These are phyloP conservation scores for Tetanocera ferruginea DNA, from an alignment of 2,888 invertebrate species.

Conservation along the genomic window DNA sequence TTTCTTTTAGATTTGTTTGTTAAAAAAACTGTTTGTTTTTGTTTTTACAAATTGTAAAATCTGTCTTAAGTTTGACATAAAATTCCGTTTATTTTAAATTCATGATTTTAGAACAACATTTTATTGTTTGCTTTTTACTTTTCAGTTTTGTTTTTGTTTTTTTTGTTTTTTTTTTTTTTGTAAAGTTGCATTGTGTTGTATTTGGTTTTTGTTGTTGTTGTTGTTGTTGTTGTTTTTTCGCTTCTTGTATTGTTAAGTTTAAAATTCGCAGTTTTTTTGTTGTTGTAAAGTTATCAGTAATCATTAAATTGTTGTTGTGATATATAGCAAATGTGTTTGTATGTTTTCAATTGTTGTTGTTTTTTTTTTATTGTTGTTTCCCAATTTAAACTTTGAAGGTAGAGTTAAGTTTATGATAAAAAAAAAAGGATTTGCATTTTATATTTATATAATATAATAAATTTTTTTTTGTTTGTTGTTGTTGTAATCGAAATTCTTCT, in stretches of 20 bases:
- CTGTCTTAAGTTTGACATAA: constrained; percentile 3
- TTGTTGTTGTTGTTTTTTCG: constrained; percentile 38
- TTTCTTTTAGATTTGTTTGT: too few relatives aligned
- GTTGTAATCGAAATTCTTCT: constrained; percentile 69
- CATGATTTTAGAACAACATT: constrained; percentile 6
- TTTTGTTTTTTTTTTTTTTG: constrained; percentile 29
- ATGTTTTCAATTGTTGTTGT: constrained; percentile 36
- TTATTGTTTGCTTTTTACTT: too few relatives aligned
- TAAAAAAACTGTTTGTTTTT: too few relatives aligned
- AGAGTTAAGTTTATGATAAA: not conserved
- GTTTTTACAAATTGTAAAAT: constrained; percentile 28
- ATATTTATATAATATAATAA: constrained; percentile 40
- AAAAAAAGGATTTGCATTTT: constrained; percentile 4
- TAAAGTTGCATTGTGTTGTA: constrained; percentile 41
- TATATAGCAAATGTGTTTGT: not conserved
- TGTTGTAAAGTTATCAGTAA: not conserved
- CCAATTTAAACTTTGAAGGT: constrained; percentile 44
- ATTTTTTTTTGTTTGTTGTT: constrained; percentile 53
- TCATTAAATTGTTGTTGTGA: not conserved
- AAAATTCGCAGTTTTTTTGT: not conserved
- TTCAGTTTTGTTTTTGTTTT: constrained; percentile 4
- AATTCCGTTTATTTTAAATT: not conserved
- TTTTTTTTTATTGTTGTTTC: constrained; percentile 42
- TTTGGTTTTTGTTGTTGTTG: constrained; percentile 39
- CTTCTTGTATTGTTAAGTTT: constrained; percentile 9